These are phyloP conservation scores for Augiades crinisus DNA, from an alignment of 2,888 invertebrate species.

Conservation along the genomic window DNA sequence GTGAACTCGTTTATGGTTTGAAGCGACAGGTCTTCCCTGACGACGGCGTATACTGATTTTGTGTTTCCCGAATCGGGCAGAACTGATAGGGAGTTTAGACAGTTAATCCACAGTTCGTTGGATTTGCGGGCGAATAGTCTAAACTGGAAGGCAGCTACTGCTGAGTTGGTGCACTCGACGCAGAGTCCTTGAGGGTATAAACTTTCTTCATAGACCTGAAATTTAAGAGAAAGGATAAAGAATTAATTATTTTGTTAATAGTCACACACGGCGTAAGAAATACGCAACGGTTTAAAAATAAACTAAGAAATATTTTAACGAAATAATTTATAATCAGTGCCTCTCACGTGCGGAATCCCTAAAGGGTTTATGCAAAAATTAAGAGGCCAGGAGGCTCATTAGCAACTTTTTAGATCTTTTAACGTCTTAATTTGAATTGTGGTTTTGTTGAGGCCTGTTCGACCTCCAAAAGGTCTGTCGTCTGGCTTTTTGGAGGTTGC, in stretches of 20 bases:
- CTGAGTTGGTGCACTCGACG: constrained; percentile 51
- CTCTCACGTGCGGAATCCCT: no score
- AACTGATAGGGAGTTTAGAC: constrained; percentile 41
- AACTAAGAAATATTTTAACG: no score
- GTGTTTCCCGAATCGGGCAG: constrained; percentile 13
- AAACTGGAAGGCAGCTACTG: constrained; percentile 60
- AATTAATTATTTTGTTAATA: no score
- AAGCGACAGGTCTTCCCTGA: constrained; percentile 48
- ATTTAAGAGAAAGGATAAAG: no score
- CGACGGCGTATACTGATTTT: constrained; percentile 54
- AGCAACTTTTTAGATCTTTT: constrained; percentile 60
- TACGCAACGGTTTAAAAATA: no score
- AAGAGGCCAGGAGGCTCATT: constrained; percentile 54
- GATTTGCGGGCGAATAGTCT: constrained; percentile 53
- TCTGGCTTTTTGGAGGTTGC: background rate
- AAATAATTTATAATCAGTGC: no score
- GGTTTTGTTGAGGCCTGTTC: constrained; percentile 10
- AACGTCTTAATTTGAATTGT: constrained; percentile 68
- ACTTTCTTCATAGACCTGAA: constrained; percentile 60
- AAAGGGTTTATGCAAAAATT: constrained; percentile 53
- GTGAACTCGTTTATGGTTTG: constrained; percentile 51
- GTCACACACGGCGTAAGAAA: no score
- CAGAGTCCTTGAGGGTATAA: constrained; percentile 56
- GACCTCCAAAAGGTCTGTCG: constrained; percentile 6
- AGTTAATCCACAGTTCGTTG: constrained; percentile 50